Base-by-base conservation (phyloP, 2,797 vertebrate genomes). In the Melanotaenia trifasciata region DNA sequence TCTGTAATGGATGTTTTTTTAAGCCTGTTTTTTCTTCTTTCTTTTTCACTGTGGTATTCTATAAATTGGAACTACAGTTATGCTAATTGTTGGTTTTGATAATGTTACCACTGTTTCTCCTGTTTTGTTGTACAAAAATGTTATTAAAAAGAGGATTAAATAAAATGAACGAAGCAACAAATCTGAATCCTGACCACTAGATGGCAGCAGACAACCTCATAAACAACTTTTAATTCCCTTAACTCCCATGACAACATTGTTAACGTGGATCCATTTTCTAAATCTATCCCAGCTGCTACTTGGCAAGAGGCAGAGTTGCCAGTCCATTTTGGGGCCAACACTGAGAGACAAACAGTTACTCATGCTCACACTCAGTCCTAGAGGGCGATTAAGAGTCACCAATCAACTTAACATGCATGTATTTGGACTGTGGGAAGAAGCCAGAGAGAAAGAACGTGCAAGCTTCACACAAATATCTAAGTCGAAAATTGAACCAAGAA, bases 171-270 rank as follows among this genome's bases (percentile, higher is more conserved):
- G 16, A 54, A 45, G 12, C 24, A n/a, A 4, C 2, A 36, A 30
- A 4, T 64, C 16, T 79, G 20, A 45, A 51, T 67, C 28, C 28
- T 63, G 40, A 80, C 60, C 86, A 67, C 72, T 80, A 89, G 87
- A 78, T 83, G 87, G 79, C 84, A 65, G 51, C 63, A 76, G 32
- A 40, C 30, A 36, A 56, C 26, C 20, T 38, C 1, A 2, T 0
- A 50, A 58, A 28, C 4, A 20, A 40, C 3, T 35, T 10, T 35
- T 16, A 1, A 16, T 40, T 33, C 11, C 1, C 16, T 16, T 11
- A n/a, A 9, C 10, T 43, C 18, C n/a, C 6, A 10, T 22, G 1
- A 47, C 43, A 47, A 9, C 18, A 1, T 47, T 7, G 16, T 20
- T 7, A 47, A 20, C 43, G 6, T 18, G 1, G 0, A 18, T 47